Percentiles rank a stretch among this genome's conserved stretches.
Evolutionary conservation across 2,113 vertebrate species (phyloP).

Genomic region (Cariama cristata): DNA sequence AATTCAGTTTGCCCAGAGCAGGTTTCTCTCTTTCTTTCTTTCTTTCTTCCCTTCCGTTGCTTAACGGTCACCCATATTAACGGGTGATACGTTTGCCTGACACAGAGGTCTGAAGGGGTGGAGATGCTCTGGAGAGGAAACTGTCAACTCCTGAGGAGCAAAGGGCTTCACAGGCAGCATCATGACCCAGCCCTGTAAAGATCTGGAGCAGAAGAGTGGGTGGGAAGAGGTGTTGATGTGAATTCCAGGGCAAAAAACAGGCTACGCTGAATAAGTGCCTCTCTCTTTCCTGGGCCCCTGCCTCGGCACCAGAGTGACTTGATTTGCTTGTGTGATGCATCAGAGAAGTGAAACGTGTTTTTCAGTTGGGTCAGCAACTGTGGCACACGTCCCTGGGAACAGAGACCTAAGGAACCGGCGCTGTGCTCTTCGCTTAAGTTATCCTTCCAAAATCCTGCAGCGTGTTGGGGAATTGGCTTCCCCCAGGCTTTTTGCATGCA

Average conservation of each 20-base stretch:
- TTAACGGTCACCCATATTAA: neutral
- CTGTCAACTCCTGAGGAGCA: neutral
- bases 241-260: neutral
- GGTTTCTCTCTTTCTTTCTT: neutral
- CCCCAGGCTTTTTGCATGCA: neutral
- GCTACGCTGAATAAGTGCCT: neutral
- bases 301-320: too few relatives aligned
- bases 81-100: neutral
- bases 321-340: neutral
- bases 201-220: neutral
- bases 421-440: neutral
- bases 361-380: neutral
- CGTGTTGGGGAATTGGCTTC: rapidly evolving
- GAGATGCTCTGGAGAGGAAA: neutral
- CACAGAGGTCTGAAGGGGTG: neutral
- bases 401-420: neutral
- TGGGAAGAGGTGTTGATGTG: neutral
- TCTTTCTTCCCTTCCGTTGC: neutral
- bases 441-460: neutral
- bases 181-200: rapidly evolving
- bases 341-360: neutral
- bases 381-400: neutral
- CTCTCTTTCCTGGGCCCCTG: neutral
- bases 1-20: neutral
- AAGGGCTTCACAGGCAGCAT: neutral